Percentiles rank a stretch among this genome's conserved stretches.
phyloP scores from a whole-genome alignment of 2,888 invertebrate species.

The Ophion obscuratus region DNA sequence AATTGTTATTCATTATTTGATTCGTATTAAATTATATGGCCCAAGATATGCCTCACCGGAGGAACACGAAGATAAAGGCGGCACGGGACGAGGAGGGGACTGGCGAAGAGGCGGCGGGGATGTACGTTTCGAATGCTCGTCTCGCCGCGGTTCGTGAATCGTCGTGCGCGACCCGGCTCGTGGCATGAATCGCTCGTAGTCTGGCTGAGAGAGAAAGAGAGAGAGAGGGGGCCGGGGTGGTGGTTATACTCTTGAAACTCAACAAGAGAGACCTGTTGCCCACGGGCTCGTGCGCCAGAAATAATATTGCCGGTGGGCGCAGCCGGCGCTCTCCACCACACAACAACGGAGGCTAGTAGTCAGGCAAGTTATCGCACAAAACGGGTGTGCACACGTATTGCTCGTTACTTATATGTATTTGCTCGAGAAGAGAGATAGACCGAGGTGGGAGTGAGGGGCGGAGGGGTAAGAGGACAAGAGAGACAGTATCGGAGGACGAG shows the following conservation, averaged over 20 bases:
- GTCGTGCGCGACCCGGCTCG: constrained; percentile 55
- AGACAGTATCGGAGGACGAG: constrained; percentile 41
- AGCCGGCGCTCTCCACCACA: constrained; percentile 55
- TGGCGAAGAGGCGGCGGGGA: background rate
- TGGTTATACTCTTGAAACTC: constrained; percentile 57
- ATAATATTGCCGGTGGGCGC: constrained; percentile 61
- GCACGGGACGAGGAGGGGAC: background rate
- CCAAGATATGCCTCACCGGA: constrained; percentile 30
- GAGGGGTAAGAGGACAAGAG: background rate
- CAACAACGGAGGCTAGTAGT: constrained; percentile 52
- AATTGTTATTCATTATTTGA: constrained; percentile 61
- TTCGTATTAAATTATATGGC: constrained; percentile 58
- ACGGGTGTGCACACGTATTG: constrained; percentile 56
- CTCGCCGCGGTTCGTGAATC: constrained; percentile 52
- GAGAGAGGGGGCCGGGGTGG: background rate
- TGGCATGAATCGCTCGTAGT: constrained; percentile 58
- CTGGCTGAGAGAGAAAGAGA: constrained; percentile 31
- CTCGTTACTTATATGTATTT: constrained; percentile 46
- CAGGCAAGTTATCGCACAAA: constrained; percentile 58
- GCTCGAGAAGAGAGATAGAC: constrained; percentile 19
- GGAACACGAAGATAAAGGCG: constrained; percentile 34
- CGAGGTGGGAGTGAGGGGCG: background rate
- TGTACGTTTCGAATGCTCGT: constrained; percentile 53
- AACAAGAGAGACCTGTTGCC: constrained; percentile 60
- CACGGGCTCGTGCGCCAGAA: constrained; percentile 62